A percentile compares a stretch with the other conserved stretches of the same genome.
These are phyloP conservation scores for Elysia crispata DNA, from an alignment of 2,888 invertebrate species.

Conservation along the genomic window DNA sequence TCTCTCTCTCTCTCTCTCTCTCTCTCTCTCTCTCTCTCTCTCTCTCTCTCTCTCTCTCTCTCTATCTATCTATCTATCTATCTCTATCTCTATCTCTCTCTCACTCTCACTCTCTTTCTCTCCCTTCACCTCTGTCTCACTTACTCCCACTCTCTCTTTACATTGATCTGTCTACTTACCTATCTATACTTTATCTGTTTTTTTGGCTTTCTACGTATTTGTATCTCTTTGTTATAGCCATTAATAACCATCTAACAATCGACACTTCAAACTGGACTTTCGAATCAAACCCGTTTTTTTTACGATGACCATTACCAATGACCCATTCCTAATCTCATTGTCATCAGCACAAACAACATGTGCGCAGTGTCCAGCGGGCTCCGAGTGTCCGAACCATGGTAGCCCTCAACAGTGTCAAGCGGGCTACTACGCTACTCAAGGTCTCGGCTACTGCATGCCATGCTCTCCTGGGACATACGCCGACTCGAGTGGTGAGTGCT, in stretches of 20 bases:
- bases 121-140: not conserved
- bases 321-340: no score
- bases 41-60: conserved; percentile 5
- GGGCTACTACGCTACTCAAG: conserved; percentile 61
- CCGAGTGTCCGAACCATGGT: conserved; percentile 61
- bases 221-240: no score
- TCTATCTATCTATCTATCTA: not conserved
- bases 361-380: conserved; percentile 66
- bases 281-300: no score
- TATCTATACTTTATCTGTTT: no score
- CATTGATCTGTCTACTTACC: no score
- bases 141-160: no score
- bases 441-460: conserved; percentile 59
- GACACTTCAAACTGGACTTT: no score
- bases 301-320: no score
- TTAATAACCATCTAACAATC: no score
- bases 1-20: not conserved
- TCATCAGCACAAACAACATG: conserved; percentile 63
- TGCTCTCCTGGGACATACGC: conserved; percentile 65
- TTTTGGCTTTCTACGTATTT: no score
- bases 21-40: conserved; percentile 13
- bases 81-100: not conserved
- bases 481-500: not conserved
- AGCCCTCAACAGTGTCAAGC: conserved; percentile 59
- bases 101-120: not conserved